Base-by-base conservation (phyloP, 2,797 vertebrate species). In the Aldrovandia affinis region DNA sequence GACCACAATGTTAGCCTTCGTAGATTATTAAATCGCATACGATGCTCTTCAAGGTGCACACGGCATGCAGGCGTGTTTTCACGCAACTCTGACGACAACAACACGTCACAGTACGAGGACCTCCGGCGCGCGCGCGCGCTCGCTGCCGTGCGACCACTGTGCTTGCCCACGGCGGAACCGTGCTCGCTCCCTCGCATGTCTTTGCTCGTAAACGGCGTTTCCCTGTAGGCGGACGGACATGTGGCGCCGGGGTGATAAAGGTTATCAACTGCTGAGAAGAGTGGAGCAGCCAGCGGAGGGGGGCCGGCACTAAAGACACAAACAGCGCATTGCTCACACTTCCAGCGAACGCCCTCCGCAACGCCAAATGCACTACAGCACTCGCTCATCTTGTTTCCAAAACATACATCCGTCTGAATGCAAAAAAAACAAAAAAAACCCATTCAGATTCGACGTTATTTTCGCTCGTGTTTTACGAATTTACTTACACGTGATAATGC, bases 161-260 rank as follows among this genome's bases (percentile, higher is more conserved):
- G 33, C 82, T 75, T 73, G 81, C 83, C 78, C 47, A 4, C 15
- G 1, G 70, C 55, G 63, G 83, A 22, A 33, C 63, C 1, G 2
- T 36, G 68, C n/a, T 57, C 9, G 36, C 61, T 83, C 84, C 87
- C 63, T 86, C 91, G 86, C 89, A 84, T 89, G 85, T 85, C n/a
- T 88, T 82, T 77, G 87, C 83, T 87, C 61, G 90, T 94, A 94
- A 95, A 95, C 94, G 94, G 89, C 81, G 83, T 87, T 85, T 90
- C 86, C 6, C 83, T 80, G 44, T 65, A 84, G 87, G 85, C 85
- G 91, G 91, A 93, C 89, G 93, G 91, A 93, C 89, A 93, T 89
- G 88, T 93, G 96, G 94, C 88, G 81, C 85, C 77, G 61, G 12
- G 84, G 89, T 91, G 96, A 96, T 96, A 96, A 96, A 92, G 90